These are phyloP conservation scores for Ataeniobius toweri DNA, from an alignment of 2,797 vertebrate genomes.

Conservation along the genomic window DNA sequence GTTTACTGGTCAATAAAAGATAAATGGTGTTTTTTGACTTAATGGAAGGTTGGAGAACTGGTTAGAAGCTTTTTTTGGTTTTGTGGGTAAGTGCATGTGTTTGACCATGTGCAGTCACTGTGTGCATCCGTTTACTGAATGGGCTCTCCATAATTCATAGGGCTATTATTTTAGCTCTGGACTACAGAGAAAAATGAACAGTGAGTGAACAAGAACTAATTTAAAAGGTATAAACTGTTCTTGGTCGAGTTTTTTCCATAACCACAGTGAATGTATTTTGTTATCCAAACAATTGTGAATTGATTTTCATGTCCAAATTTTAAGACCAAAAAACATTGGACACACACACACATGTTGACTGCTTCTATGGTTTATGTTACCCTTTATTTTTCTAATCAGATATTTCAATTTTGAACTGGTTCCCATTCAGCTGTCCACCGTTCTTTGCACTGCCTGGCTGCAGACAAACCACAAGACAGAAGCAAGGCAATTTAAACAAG, in stretches of 20 bases:
- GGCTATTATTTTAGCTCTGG: slow-evolving; percentile 61
- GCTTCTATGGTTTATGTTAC: not conserved
- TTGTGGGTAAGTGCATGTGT: slow-evolving; percentile 19
- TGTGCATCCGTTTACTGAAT: slow-evolving; percentile 38
- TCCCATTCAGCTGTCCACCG: slow-evolving; percentile 35
- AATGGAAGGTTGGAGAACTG: slow-evolving; percentile 60
- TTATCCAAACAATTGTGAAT: not conserved
- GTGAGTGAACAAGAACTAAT: slow-evolving; percentile 9
- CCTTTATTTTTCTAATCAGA: not conserved
- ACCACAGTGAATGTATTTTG: not conserved
- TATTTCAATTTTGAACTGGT: not conserved
- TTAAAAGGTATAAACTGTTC: slow-evolving; percentile 18
- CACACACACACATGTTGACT: slow-evolving; percentile 1
- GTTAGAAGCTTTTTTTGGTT: slow-evolving; percentile 32
- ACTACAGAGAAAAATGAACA: slow-evolving; percentile 28
- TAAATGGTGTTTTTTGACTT: slow-evolving; percentile 54
- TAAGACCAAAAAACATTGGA: not conserved
- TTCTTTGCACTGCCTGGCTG: slow-evolving; percentile 34
- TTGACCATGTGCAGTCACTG: slow-evolving; percentile 9
- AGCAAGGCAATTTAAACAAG: slow-evolving; percentile 32
- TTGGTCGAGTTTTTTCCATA: not conserved
- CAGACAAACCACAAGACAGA: slow-evolving; percentile 65
- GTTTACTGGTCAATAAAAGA: slow-evolving; percentile 31
- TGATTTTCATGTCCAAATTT: not conserved
- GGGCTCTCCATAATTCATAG: slow-evolving; percentile 74